phyloP scores from a whole-genome alignment of 2,113 vertebrate genomes.

The Urocolius indicus region DNA sequence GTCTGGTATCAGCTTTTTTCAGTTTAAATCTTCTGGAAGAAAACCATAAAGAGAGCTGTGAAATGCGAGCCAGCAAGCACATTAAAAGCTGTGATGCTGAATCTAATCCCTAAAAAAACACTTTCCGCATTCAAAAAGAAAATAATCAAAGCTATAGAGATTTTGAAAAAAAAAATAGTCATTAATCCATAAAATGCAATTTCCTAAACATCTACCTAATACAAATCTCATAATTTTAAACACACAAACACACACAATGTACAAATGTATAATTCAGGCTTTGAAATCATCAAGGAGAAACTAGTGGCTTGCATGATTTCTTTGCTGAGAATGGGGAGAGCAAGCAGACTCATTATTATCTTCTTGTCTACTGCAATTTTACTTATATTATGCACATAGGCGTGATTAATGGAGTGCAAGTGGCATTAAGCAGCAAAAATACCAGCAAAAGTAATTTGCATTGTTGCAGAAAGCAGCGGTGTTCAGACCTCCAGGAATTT shows the following conservation, averaged over 20 bases:
- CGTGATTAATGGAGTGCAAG: neutral
- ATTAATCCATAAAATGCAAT: neutral
- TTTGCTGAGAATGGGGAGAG: neutral
- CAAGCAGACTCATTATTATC: neutral
- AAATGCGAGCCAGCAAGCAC: neutral
- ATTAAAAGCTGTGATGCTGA: neutral
- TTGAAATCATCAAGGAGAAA: constrained; percentile 6
- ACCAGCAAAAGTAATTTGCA: neutral
- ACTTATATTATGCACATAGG: neutral
- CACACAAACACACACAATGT: neutral
- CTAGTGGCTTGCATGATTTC: neutral
- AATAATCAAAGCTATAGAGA: neutral
- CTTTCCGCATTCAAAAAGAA: neutral
- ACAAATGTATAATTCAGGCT: neutral
- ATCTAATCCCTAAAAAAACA: neutral
- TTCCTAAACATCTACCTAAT: neutral
- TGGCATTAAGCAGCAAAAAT: neutral
- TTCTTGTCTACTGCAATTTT: constrained; percentile 8
- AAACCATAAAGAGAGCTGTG: neutral
- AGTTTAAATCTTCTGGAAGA: neutral
- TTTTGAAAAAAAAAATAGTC: neutral
- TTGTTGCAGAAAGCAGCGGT: neutral
- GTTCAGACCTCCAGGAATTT: neutral
- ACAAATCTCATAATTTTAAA: neutral
- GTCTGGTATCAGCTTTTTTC: neutral